A percentile compares a stretch with the other conserved stretches of the same genome.
Conservation (phyloP, 2,888 invertebrate species). For the Melieria crassipennis region DNA sequence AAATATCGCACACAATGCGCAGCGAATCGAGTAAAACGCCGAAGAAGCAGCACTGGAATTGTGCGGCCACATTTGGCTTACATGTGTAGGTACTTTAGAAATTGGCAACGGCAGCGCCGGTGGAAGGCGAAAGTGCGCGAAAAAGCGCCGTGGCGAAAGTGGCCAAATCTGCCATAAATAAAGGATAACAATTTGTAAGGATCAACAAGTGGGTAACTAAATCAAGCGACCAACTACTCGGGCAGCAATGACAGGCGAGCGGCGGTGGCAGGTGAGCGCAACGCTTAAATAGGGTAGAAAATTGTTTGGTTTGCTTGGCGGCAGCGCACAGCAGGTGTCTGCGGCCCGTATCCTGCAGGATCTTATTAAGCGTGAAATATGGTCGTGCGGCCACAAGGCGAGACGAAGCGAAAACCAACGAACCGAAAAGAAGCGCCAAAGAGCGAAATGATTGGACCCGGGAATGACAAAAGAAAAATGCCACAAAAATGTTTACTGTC, state of each 20-base stretch:
- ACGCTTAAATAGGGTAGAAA: no score
- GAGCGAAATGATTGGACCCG: not conserved
- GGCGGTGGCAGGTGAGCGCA: not conserved
- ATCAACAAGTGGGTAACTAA: slow-evolving; percentile 44
- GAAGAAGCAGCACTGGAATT: not conserved
- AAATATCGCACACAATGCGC: slow-evolving; percentile 1
- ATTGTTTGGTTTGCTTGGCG: no score
- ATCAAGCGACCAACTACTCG: slow-evolving; percentile 28
- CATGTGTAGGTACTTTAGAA: slow-evolving; percentile 25
- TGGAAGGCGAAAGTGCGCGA: not conserved
- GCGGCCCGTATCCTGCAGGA: not conserved
- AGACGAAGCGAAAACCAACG: not conserved
- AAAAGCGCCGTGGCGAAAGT: slow-evolving; percentile 1
- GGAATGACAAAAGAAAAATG: not conserved
- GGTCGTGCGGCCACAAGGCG: slow-evolving; percentile 9
- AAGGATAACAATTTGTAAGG: slow-evolving; percentile 47
- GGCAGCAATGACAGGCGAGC: not conserved
- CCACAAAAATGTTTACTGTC: not conserved
- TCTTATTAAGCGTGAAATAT: slow-evolving; percentile 19
- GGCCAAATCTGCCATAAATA: slow-evolving; percentile 38
- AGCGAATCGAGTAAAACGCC: slow-evolving; percentile 8
- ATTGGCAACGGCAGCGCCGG: not conserved
- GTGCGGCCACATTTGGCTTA: slow-evolving; percentile 27
- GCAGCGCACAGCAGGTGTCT: slow-evolving; percentile 9
- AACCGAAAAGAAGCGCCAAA: not conserved